Evolutionary conservation across 1,140 invertebrate species (phyloP), one percentile per base, ranked within the genome.

Genomic region (Pemphigus obesinymphae): DNA sequence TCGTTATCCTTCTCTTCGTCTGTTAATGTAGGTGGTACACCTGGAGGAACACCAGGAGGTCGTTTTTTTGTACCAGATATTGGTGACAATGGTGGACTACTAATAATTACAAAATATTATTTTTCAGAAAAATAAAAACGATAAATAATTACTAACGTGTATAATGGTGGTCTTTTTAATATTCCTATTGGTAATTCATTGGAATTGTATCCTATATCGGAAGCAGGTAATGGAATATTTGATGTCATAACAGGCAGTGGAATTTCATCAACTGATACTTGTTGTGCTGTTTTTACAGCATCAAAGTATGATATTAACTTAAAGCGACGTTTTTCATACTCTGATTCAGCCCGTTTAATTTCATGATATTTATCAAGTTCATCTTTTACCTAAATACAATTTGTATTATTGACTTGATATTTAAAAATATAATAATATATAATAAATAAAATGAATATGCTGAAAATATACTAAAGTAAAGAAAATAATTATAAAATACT

Each of bases 361-460:
- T 98, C 96, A 17, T 92, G 89, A 91, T 94, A 97, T 87, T 96
- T 95, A 84, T 97, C 95, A 82, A 94, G 93, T 88, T 99, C 96
- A 89, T 99, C 97, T 90, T 98, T 98, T 85, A 96, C 92, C 95
- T 97, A 85, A 37, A 89, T 87, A 85, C 83, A 85, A 85, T 75
- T 70, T 40, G 1, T 75, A 75, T 23, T 75, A 2, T 50, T 58
- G 23, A 40, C 34, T 17, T 72, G 53, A 20, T 45, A 73, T 40
- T 63, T 61, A 23, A 82, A 53, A 17, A 63, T 63, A 6, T 63
- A 45, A 11, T 34, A 20, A 66, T 78, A 53, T 23, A 34, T 37
- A 15, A 58, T 29, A 37, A 20, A 82, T 20, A 40, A 80, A 29
- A 55, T n/a, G 15, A 58, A 66, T 58, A 63, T 73, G 50, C 75